Percentiles rank a stretch among this genome's conserved stretches.
Evolutionary conservation across 2,113 vertebrate species (phyloP).

Genomic region (Toxostoma redivivum): DNA sequence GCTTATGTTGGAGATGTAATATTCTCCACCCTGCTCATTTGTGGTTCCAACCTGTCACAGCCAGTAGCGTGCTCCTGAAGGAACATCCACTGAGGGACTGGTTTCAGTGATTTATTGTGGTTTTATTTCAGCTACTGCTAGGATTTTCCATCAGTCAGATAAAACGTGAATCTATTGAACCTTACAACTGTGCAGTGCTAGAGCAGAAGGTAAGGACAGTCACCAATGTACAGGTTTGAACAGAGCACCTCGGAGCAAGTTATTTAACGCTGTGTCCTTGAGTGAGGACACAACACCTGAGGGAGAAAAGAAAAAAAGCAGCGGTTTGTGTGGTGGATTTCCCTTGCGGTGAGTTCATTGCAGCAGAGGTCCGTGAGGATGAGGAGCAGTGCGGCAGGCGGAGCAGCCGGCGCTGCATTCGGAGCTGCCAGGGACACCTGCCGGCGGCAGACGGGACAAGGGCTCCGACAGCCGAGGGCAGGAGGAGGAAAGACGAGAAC

Average conservation of each 20-base stretch:
- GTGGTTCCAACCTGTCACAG: not conserved
- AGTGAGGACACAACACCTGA: not conserved
- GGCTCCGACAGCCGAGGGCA: rapidly evolving
- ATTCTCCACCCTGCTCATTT: not conserved
- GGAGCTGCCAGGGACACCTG: not conserved
- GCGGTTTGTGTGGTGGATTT: not conserved
- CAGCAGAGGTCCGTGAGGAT: not conserved
- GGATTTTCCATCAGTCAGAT: not conserved
- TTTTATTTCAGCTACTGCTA: not conserved
- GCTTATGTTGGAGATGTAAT: not conserved
- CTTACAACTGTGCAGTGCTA: not conserved
- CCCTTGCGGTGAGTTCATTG: not conserved
- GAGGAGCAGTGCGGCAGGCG: not conserved
- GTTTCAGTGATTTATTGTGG: not conserved
- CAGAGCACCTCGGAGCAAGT: not conserved
- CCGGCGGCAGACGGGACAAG: not conserved
- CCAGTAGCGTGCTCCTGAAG: not conserved
- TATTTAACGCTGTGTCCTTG: not conserved
- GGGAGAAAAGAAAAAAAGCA: no score
- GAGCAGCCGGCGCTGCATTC: not conserved
- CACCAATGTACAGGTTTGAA: not conserved
- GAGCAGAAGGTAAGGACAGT: not conserved
- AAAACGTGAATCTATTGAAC: not conserved
- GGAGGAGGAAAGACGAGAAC: not conserved
- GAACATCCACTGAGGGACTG: not conserved